Conservation (phyloP, 1,140 invertebrate genomes). For the Elysia chlorotica region DNA sequence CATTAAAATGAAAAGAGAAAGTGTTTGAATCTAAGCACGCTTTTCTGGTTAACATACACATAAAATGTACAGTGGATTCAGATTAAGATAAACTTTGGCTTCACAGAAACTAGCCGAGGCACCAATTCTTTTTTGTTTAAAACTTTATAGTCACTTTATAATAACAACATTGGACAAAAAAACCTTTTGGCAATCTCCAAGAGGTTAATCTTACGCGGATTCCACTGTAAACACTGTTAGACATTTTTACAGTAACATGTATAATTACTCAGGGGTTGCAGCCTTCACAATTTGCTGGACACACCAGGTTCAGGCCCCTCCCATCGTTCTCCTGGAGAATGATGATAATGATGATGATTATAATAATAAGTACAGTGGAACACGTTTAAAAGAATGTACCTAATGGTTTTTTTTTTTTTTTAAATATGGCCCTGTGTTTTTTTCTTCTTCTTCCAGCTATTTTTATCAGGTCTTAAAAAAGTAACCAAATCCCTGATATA, state of each 20-base stretch:
- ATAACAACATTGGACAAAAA: not conserved
- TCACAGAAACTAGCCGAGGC: not conserved
- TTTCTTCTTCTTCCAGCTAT: too few species aligned
- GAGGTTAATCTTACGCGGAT: not conserved
- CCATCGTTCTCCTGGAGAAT: slow-evolving; percentile 33
- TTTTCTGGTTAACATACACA: not conserved
- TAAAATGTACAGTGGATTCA: not conserved
- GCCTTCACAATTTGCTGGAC: slow-evolving; percentile 4
- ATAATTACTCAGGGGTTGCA: not conserved
- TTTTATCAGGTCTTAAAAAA: too few species aligned
- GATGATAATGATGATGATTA: too few species aligned
- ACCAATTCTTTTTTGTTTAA: not conserved
- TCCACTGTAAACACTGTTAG: not conserved
- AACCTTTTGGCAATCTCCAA: not conserved
- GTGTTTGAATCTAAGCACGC: not conserved
- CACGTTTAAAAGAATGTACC: too few species aligned
- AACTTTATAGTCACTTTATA: not conserved
- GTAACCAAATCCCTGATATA: too few species aligned
- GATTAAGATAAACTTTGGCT: not conserved
- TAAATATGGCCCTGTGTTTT: too few species aligned
- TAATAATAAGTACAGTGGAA: too few species aligned
- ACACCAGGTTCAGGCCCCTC: slow-evolving; percentile 26
- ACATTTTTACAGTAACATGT: not conserved
- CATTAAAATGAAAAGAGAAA: not conserved
- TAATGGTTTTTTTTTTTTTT: too few species aligned